phyloP scores from a whole-genome alignment of 2,797 vertebrate species.

The Leontopithecus rosalia region DNA sequence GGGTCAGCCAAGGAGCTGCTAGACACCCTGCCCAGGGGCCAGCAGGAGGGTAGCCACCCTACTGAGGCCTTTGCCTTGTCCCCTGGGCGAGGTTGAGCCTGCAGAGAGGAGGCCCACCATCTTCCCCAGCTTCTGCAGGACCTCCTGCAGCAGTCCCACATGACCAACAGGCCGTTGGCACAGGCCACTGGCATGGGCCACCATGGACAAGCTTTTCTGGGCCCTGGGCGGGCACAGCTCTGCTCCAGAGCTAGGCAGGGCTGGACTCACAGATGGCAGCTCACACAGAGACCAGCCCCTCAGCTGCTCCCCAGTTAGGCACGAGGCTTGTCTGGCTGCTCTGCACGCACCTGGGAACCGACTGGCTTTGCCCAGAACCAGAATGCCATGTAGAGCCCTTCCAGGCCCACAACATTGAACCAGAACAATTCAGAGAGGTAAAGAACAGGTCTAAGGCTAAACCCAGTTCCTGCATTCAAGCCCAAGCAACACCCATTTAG shows the following conservation, averaged over 20 bases:
- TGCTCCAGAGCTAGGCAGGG: not conserved
- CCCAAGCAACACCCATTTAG: not conserved
- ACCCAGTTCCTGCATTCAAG: not conserved
- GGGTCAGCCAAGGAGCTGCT: accelerated
- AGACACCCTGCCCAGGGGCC: accelerated
- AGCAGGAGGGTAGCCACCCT: accelerated
- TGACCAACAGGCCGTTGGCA: not conserved
- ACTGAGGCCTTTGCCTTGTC: accelerated
- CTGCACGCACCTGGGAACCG: not conserved
- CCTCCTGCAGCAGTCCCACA: accelerated
- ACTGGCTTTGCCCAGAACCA: not conserved
- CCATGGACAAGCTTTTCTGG: not conserved
- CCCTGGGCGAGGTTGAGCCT: not conserved
- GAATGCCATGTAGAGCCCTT: not conserved
- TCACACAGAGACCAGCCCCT: not conserved
- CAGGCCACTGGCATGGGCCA: not conserved
- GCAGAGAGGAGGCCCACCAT: not conserved
- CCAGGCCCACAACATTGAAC: accelerated
- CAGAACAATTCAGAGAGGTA: not conserved
- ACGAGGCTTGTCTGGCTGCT: not conserved
- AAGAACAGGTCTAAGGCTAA: not conserved
- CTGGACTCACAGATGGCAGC: not conserved
- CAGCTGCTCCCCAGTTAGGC: not conserved
- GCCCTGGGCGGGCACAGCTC: not conserved
- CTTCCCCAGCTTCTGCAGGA: not conserved